Conservation (phyloP, 92 coral and sea anemone genomes). For the Actinernus sp. region DNA sequence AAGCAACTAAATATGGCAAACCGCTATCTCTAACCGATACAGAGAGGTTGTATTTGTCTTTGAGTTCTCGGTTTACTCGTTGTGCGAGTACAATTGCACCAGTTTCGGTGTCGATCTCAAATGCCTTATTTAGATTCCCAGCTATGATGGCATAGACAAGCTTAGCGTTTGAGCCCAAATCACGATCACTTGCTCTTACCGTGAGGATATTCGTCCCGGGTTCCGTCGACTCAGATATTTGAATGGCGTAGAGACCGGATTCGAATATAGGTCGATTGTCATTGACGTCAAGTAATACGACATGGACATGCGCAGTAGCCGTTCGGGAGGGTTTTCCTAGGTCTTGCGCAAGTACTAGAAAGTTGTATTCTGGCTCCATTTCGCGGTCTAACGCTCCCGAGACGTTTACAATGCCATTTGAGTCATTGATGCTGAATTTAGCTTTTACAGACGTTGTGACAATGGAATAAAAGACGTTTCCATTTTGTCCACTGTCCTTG, state of each 20-base stretch:
- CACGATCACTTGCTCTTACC: conserved; percentile 18
- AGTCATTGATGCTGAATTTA: conserved; percentile 12
- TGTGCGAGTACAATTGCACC: conserved; percentile 11
- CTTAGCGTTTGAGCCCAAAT: conserved; percentile 36
- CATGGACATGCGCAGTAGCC: conserved; percentile 29
- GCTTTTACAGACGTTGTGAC: conserved; percentile 15
- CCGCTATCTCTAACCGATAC: conserved; percentile 30
- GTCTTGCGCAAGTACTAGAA: conserved; percentile 59
- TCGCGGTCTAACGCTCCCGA: conserved; percentile 51
- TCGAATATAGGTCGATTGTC: conserved; percentile 55
- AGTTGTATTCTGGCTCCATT: conserved; percentile 32
- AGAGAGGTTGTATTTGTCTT: background rate
- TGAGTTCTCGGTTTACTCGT: conserved; percentile 9
- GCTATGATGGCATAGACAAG: conserved; percentile 59
- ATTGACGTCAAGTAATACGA: conserved; percentile 47
- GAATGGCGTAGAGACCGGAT: background rate
- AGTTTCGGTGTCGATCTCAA: conserved; percentile 22
- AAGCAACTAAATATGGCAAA: conserved; percentile 5
- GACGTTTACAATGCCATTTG: conserved; percentile 34
- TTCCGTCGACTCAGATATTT: conserved; percentile 14
- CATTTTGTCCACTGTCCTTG: conserved; percentile 20
- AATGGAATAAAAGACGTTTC: conserved; percentile 22
- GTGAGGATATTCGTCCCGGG: conserved; percentile 6
- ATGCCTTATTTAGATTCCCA: conserved; percentile 56
- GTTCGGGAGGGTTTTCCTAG: conserved; percentile 33